These are phyloP conservation scores for Bugulina stolonifera DNA, from an alignment of 2,888 invertebrate genomes.

Conservation along the genomic window DNA sequence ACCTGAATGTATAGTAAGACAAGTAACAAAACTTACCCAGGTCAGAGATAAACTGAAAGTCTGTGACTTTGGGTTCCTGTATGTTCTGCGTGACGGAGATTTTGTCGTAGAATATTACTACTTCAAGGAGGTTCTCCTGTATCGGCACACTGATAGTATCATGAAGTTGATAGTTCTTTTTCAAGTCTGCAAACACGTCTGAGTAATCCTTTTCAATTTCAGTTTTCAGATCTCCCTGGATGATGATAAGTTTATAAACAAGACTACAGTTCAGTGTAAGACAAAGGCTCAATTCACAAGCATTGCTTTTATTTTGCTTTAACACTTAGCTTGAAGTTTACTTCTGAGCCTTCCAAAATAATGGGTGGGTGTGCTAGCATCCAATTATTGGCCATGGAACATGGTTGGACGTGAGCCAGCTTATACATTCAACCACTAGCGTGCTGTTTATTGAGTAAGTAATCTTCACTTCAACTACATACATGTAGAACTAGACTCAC, in stretches of 20 bases:
- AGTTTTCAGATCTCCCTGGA: conserved; percentile 7
- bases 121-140: conserved; percentile 2
- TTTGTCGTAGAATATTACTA: background rate
- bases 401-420: too few species aligned
- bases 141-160: conserved; percentile 6
- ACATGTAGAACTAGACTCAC: conserved; percentile 5
- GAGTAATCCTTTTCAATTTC: background rate
- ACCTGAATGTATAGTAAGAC: too few species aligned
- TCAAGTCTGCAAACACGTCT: background rate
- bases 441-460: too few species aligned
- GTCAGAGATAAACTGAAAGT: conserved; percentile 18
- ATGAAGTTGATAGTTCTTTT: background rate
- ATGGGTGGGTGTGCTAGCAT: background rate
- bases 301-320: background rate
- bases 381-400: background rate
- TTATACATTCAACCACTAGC: too few species aligned
- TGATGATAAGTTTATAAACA: too few species aligned
- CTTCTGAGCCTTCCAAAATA: background rate
- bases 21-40: conserved; percentile 1
- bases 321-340: background rate
- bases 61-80: background rate
- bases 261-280: too few species aligned
- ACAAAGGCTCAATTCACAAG: too few species aligned
- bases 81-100: background rate
- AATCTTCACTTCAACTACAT: too few species aligned